Evolutionary conservation across 2,888 invertebrate species (phyloP).

Genomic region (Drosophila colorata): DNA sequence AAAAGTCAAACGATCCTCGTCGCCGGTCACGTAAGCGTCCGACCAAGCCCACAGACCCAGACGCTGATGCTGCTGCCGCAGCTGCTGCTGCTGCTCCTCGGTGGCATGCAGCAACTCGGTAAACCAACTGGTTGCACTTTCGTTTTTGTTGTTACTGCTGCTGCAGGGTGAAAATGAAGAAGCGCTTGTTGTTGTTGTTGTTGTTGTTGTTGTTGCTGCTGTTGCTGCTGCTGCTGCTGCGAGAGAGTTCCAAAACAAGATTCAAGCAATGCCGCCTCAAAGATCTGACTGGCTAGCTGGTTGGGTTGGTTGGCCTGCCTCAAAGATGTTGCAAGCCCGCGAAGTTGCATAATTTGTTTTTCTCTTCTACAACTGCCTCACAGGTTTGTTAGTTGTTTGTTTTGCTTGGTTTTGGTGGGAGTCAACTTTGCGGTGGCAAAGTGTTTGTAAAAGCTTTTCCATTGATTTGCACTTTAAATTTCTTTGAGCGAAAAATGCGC

Average conservation of each 20-base stretch:
- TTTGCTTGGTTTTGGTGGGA: slow-evolving; percentile 54
- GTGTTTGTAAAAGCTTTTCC: slow-evolving; percentile 42
- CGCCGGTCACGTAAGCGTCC: slow-evolving; percentile 70
- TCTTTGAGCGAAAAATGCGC: slow-evolving; percentile 29
- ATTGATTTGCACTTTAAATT: slow-evolving; percentile 67
- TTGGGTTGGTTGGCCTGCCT: slow-evolving; percentile 44
- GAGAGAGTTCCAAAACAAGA: slow-evolving; percentile 64
- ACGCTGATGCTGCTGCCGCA: slow-evolving; percentile 33
- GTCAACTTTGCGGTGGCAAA: slow-evolving; percentile 48
- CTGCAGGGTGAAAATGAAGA: slow-evolving; percentile 76
- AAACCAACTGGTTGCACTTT: slow-evolving; percentile 72
- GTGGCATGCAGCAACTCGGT: slow-evolving; percentile 50
- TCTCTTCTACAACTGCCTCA: slow-evolving; percentile 56
- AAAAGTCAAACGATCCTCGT: slow-evolving; percentile 76
- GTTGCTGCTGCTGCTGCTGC: slow-evolving; percentile 27
- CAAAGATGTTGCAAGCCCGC: slow-evolving; percentile 73
- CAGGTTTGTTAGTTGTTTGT: slow-evolving; percentile 20
- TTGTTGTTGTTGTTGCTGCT: slow-evolving; percentile 14
- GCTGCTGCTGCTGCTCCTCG: slow-evolving; percentile 21
- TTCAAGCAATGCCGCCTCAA: slow-evolving; percentile 36
- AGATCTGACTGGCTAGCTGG: slow-evolving; percentile 56
- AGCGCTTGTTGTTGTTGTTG: slow-evolving; percentile 65
- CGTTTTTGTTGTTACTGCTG: slow-evolving; percentile 63
- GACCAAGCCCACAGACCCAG: slow-evolving; percentile 70
- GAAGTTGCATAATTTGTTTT: slow-evolving; percentile 74